These are phyloP conservation scores for Oxygymnocypris stewartii DNA, from an alignment of 2,113 vertebrate genomes.

Conservation along the genomic window DNA sequence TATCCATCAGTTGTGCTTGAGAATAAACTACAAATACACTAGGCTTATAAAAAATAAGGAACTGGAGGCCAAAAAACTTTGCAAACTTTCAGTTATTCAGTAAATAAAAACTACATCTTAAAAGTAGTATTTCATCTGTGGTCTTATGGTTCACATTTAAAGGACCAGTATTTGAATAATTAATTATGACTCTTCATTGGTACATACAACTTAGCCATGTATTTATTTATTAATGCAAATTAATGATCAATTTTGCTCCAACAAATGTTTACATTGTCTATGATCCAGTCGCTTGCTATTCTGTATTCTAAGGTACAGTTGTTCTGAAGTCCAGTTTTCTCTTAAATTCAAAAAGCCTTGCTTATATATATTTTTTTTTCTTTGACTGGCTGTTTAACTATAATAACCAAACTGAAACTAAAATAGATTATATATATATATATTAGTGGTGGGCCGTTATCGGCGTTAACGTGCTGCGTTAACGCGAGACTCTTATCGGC, in stretches of 20 bases:
- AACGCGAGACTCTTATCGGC: no score
- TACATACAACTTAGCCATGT: not conserved
- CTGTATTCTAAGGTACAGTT: not conserved
- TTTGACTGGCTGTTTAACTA: not conserved
- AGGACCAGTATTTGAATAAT: not conserved
- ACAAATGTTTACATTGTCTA: not conserved
- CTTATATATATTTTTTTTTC: not conserved
- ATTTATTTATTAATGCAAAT: not conserved
- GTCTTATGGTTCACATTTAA: not conserved
- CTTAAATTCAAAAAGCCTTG: not conserved
- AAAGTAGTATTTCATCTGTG: not conserved
- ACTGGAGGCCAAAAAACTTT: not conserved
- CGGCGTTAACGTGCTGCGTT: no score
- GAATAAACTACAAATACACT: not conserved
- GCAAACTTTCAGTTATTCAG: not conserved
- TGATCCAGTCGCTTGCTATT: not conserved
- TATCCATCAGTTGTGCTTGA: not conserved
- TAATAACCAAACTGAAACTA: not conserved
- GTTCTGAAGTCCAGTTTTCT: no score
- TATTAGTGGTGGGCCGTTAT: no score
- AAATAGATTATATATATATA: not conserved
- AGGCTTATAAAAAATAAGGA: not conserved
- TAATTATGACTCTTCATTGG: not conserved
- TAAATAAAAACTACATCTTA: not conserved
- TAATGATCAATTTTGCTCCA: not conserved